Conservation (phyloP, 2,113 vertebrate species). For the Chroicocephalus ridibundus region DNA sequence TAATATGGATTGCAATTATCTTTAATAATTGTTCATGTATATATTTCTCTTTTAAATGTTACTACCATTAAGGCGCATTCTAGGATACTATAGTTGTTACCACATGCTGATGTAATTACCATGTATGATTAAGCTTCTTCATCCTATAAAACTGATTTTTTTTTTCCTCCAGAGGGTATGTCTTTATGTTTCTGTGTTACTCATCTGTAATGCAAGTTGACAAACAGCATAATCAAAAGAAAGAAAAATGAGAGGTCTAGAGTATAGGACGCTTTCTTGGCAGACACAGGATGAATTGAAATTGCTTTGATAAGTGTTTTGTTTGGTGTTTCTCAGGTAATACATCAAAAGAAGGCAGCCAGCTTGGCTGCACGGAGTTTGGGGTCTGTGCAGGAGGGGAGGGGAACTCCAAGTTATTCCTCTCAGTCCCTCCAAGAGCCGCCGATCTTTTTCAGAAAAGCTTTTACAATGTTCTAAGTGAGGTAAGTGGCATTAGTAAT, state of each 20-base stretch:
- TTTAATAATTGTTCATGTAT: not conserved
- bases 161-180: slow-evolving; percentile 7
- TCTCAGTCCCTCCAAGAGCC: not conserved
- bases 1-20: no score
- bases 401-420: not conserved
- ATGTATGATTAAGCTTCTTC: not conserved
- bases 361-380: not conserved
- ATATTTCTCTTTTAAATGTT: not conserved
- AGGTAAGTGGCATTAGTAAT: not conserved
- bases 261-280: not conserved
- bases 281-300: not conserved
- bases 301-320: not conserved
- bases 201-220: slow-evolving; percentile 21
- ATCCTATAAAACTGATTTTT: not conserved
- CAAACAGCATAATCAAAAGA: not conserved
- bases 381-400: not conserved
- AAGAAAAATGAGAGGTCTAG: not conserved
- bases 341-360: not conserved
- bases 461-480: not conserved
- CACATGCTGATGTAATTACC: not conserved
- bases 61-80: not conserved
- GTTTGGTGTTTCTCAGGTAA: not conserved
- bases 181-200: slow-evolving; percentile 10
- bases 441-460: not conserved
- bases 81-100: not conserved